phyloP scores from a whole-genome alignment of 2,797 vertebrate species.

The Erpetoichthys calabaricus region DNA sequence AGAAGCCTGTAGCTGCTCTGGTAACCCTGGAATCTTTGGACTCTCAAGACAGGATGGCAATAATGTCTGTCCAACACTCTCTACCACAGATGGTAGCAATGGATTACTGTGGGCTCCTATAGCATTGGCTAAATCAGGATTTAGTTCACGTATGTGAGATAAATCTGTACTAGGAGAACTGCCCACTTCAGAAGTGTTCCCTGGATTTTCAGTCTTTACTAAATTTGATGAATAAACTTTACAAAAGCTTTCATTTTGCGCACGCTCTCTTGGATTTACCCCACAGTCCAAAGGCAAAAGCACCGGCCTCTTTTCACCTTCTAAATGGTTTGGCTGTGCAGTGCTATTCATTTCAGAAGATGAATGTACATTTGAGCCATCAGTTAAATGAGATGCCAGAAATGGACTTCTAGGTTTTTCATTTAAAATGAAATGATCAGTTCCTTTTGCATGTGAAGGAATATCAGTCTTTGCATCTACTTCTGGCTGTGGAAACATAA shows the following conservation, averaged over 20 bases:
- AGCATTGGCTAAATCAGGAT: conserved; percentile 21
- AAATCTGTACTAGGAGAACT: conserved; percentile 10
- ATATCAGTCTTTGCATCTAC: neutral
- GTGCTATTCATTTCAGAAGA: conserved; percentile 23
- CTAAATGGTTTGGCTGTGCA: conserved; percentile 13
- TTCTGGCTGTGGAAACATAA: neutral
- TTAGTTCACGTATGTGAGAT: conserved; percentile 14
- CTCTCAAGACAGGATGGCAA: conserved; percentile 21
- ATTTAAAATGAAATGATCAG: conserved; percentile 34
- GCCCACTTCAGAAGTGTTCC: conserved; percentile 14
- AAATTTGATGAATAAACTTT: conserved; percentile 34
- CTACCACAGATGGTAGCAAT: conserved; percentile 16
- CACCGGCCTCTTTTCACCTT: conserved; percentile 6
- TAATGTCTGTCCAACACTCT: conserved; percentile 18
- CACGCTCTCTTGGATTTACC: conserved; percentile 25
- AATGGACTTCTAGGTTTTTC: conserved; percentile 36
- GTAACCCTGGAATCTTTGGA: conserved; percentile 17
- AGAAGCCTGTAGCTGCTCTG: conserved; percentile 23
- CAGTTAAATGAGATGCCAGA: conserved; percentile 43
- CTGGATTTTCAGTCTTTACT: conserved; percentile 25
- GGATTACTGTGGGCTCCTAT: conserved; percentile 19
- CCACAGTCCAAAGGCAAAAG: conserved; percentile 34
- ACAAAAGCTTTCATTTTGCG: conserved; percentile 18
- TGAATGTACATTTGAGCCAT: conserved; percentile 31
- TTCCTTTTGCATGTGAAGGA: neutral